A percentile compares a stretch with the other conserved stretches of the same genome.
These are phyloP conservation scores for Eubucco bourcierii DNA, from an alignment of 2,113 vertebrate species.

Conservation along the genomic window DNA sequence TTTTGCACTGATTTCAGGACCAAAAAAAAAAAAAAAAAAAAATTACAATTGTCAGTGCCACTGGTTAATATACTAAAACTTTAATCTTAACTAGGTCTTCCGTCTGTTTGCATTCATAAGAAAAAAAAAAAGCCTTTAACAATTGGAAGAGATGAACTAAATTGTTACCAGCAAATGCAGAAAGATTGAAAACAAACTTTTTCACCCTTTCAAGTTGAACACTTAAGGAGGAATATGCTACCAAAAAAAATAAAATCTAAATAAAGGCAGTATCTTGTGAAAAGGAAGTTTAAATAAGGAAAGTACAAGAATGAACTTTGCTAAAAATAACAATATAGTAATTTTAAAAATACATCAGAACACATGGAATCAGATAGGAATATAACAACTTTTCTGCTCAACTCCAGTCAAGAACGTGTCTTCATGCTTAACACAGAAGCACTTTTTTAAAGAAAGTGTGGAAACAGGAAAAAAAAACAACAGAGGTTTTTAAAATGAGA, in stretches of 20 bases:
- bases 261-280: neutral
- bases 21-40: neutral
- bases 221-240: neutral
- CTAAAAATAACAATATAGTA: conserved; percentile 27
- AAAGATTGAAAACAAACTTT: neutral
- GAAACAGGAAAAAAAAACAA: neutral
- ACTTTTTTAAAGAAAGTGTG: neutral
- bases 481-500: conserved; percentile 2
- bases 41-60: neutral
- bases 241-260: neutral
- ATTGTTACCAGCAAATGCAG: neutral
- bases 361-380: neutral
- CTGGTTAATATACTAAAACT: neutral
- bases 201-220: neutral
- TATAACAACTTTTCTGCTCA: neutral
- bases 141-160: neutral
- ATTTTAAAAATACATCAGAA: neutral
- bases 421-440: neutral
- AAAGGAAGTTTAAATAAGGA: conserved; percentile 21
- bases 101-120: neutral
- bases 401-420: neutral
- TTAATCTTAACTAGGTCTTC: neutral
- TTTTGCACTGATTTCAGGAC: neutral
- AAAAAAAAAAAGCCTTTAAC: neutral
- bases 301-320: neutral